Evolutionary conservation across 2,888 invertebrate species (phyloP), one percentile per base, ranked within the genome.

Genomic region (Arrhopalites spinosus): DNA sequence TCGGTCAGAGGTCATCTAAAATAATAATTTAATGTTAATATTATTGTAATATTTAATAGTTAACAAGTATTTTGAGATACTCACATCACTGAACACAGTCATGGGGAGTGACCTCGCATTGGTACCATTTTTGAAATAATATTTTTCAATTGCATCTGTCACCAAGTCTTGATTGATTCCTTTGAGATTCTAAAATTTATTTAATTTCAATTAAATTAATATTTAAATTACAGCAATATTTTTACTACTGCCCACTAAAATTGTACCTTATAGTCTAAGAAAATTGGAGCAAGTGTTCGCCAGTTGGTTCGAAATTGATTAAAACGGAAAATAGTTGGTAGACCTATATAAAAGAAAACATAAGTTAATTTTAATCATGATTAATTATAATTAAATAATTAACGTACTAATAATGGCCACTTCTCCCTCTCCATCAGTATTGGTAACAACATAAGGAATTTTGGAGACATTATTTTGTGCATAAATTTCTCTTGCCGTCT

Each of bases 401-500:
- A n/a, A n/a, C 20, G 13, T 20, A 70, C 73, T 61, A 47, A 73
- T 64, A 29, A 73, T 73, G 2, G 61, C 45, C 1, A 73, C 73
- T 43, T 73, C 73, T 17, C 73, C 73, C 36, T 73, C 73, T 2
- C 20, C 63, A 1, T 61, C 61, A 5, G 61, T 61, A 13, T 61
- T 73, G n/a, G 73, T 27, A 43, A 64, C 29, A 13, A 73, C 47
- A 2, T 45, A 8, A 0, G 81, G 81, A n/a, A 79, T 77, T 63
- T 73, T 75, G 1, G 76, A 76, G 0, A 78, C 78, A 13, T 72
- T 27, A n/a, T 77, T 77, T 29, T 75, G 75, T n/a, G 13, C 43
- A 53, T 79, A 81, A 13, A 73, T 72, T n/a, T 70, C 56, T 50
- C 77, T 79, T 11, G 79, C 69, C n/a, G 69, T 73, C 29, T 74